These are phyloP conservation scores for Microcebus tavaratra DNA, from an alignment of 2,113 vertebrate species.

Conservation along the genomic window DNA sequence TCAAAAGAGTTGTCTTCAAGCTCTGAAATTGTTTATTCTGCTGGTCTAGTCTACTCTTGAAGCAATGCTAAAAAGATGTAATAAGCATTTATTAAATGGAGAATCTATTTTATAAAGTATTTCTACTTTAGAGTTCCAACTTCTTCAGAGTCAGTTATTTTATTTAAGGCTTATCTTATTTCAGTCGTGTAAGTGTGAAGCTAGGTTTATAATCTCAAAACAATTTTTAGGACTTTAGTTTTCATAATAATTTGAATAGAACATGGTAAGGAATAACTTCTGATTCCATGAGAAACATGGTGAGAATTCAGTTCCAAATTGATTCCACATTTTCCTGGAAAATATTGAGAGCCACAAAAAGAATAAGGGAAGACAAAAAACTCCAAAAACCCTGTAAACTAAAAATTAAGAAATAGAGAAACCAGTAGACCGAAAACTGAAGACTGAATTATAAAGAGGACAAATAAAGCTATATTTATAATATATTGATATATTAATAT, in stretches of 20 bases:
- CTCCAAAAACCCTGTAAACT: background rate
- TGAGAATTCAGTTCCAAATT: background rate
- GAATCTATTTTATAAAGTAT: background rate
- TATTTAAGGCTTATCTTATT: background rate
- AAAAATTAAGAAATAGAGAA: background rate
- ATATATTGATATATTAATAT: background rate
- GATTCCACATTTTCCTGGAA: background rate
- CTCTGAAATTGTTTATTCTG: no score
- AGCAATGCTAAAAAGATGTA: background rate
- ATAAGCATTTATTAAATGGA: background rate
- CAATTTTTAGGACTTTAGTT: background rate
- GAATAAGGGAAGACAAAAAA: background rate
- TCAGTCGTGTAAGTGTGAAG: background rate
- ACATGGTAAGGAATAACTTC: background rate
- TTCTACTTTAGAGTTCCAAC: background rate
- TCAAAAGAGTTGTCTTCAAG: no score
- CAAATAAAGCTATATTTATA: background rate
- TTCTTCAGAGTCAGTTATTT: background rate
- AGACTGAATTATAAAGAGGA: background rate
- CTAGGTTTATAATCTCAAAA: background rate
- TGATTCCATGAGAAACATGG: background rate
- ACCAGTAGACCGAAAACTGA: background rate
- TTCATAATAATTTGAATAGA: conserved; percentile 3
- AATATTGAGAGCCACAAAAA: background rate
- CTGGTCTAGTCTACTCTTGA: no score